These are phyloP conservation scores for Oligia latruncula DNA, from an alignment of 2,888 invertebrate species.

Conservation along the genomic window DNA sequence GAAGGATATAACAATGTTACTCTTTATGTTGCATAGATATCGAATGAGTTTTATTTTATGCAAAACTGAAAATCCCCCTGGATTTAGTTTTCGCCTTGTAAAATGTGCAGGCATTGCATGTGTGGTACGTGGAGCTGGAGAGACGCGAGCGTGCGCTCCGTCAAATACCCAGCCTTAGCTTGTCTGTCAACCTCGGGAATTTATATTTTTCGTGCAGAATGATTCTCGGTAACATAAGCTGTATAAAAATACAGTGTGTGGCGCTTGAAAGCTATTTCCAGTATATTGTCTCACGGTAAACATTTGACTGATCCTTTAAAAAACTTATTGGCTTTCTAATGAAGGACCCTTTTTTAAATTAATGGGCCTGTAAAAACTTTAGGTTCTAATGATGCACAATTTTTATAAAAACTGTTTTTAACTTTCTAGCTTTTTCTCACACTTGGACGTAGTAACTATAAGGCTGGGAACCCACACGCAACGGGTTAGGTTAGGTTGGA, in stretches of 20 bases:
- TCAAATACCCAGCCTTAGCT: conserved; percentile 44
- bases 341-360: background rate
- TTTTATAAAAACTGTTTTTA: background rate
- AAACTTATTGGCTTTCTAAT: background rate
- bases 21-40: conserved; percentile 9
- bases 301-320: background rate
- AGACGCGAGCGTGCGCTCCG: conserved; percentile 15
- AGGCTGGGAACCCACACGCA: background rate
- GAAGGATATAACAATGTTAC: background rate
- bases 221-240: background rate
- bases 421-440: background rate
- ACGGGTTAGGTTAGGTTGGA: background rate
- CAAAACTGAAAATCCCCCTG: background rate
- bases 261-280: background rate
- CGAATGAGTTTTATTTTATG: conserved; percentile 19
- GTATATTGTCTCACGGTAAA: background rate
- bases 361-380: background rate
- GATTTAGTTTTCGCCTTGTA: conserved; percentile 28
- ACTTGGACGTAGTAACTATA: background rate
- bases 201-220: conserved; percentile 24
- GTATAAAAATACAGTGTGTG: background rate
- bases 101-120: conserved; percentile 44
- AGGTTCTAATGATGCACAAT: background rate
- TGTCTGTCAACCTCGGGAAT: conserved; percentile 30
- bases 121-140: conserved; percentile 10